phyloP scores from a whole-genome alignment of 2,797 vertebrate species.

The Galaxias olidus region DNA sequence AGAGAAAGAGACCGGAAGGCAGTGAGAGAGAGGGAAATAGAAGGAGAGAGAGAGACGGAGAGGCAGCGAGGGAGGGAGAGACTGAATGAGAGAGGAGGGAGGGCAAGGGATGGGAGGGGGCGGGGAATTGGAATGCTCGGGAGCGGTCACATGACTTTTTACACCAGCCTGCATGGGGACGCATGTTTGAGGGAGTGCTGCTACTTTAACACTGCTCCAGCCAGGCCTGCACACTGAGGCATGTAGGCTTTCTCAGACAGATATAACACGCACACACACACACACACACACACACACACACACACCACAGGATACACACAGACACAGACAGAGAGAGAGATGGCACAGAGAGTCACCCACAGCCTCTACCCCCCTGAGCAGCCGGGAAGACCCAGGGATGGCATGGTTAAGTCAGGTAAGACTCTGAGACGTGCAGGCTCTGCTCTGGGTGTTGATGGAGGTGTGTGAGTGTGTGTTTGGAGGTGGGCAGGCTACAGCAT shows the following conservation, averaged over 20 bases:
- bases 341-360: conserved; percentile 71
- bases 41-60: conserved; percentile 37
- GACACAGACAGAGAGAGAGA: conserved; percentile 26
- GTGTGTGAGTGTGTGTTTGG: too few relatives aligned
- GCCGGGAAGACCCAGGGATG: conserved; percentile 72
- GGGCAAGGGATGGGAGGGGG: conserved; percentile 46
- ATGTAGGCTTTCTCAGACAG: conserved; percentile 27
- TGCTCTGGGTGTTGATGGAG: neutral
- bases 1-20: conserved; percentile 9
- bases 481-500: too few relatives aligned
- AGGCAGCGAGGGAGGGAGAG: conserved; percentile 4
- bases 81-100: conserved; percentile 42
- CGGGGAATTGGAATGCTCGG: conserved; percentile 39
- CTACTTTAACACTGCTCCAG: conserved; percentile 20
- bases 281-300: conserved; percentile 37
- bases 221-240: conserved; percentile 19
- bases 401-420: conserved; percentile 89
- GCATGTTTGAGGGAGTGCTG: conserved; percentile 54
- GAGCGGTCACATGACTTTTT: conserved; percentile 63
- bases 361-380: conserved; percentile 61
- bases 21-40: conserved; percentile 40
- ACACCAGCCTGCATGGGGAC: conserved; percentile 43
- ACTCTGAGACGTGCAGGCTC: neutral
- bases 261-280: conserved; percentile 23
- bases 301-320: conserved; percentile 28